Evolutionary conservation across 1,140 invertebrate genomes (phyloP).

Genomic region (Drosophila burlai): DNA sequence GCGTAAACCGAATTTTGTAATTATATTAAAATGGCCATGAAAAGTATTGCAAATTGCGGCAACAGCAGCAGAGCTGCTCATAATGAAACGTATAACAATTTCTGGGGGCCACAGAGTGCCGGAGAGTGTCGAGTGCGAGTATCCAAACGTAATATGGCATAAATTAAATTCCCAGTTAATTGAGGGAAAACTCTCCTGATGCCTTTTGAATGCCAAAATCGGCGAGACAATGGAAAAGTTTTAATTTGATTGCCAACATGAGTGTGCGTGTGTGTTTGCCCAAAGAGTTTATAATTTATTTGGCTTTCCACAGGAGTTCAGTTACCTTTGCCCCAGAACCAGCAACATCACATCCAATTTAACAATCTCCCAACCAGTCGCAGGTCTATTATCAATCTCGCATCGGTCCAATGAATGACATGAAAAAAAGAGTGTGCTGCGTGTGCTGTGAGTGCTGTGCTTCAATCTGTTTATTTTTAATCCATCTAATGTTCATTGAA

Average conservation of each 20-base stretch:
- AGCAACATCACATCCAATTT: constrained; percentile 18
- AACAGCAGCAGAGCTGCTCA: constrained; percentile 15
- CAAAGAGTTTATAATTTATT: constrained; percentile 39
- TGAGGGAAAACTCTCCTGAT: constrained; percentile 18
- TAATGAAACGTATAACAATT: constrained; percentile 54
- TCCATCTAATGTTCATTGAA: constrained; percentile 77
- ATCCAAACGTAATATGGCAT: constrained; percentile 19
- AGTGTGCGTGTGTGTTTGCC: not conserved
- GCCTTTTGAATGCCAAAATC: constrained; percentile 14
- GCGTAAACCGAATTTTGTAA: constrained; percentile 55
- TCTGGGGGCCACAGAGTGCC: constrained; percentile 1
- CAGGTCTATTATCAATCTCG: constrained; percentile 31
- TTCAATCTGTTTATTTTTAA: constrained; percentile 68
- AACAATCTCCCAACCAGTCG: constrained; percentile 9
- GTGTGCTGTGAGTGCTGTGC: not conserved
- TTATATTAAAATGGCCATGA: constrained; percentile 67
- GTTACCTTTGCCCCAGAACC: constrained; percentile 7
- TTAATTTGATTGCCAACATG: constrained; percentile 33
- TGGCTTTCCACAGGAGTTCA: constrained; percentile 12
- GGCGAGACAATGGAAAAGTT: constrained; percentile 46
- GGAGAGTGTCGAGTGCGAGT: not conserved
- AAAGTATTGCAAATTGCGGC: constrained; percentile 50
- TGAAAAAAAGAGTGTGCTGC: constrained; percentile 38
- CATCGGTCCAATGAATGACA: constrained; percentile 51
- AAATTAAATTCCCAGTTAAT: constrained; percentile 55